These are phyloP conservation scores for Urechis unicinctus DNA, from an alignment of 2,888 invertebrate species.

Conservation along the genomic window DNA sequence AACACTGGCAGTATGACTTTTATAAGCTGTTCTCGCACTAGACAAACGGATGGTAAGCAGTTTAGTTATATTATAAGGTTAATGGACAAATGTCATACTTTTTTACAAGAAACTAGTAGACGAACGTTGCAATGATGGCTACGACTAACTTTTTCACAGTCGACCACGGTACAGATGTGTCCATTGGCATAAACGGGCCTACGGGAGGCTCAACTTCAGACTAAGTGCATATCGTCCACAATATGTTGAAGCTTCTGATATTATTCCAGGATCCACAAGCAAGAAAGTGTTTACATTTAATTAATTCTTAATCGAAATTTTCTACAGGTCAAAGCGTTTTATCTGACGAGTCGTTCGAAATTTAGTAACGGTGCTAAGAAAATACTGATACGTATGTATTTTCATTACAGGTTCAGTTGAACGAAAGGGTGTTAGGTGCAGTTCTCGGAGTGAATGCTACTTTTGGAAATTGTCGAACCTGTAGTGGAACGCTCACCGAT, in stretches of 20 bases:
- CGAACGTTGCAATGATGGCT: too few species aligned
- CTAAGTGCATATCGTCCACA: too few species aligned
- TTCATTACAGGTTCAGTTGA: too few species aligned
- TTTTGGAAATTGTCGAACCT: too few species aligned
- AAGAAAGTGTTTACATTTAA: not conserved
- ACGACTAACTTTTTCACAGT: too few species aligned
- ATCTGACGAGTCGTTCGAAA: not conserved
- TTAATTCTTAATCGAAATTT: not conserved
- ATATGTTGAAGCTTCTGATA: too few species aligned
- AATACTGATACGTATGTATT: not conserved
- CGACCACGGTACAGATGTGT: not conserved
- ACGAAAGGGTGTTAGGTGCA: too few species aligned
- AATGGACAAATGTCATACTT: too few species aligned
- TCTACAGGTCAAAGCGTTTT: not conserved
- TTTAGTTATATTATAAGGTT: too few species aligned
- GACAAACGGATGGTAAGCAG: constrained; percentile 17
- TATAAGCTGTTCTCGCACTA: constrained; percentile 18
- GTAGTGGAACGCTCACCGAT: too few species aligned
- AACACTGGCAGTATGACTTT: constrained; percentile 19
- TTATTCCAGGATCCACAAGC: too few species aligned
- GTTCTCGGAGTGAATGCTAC: too few species aligned
- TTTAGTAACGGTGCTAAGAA: not conserved
- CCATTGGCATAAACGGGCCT: not conserved
- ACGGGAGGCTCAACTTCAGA: not conserved
- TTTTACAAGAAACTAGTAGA: not conserved